Percentiles rank a stretch among this genome's conserved stretches.
Conservation (phyloP, 2,797 vertebrate species). For the Tangara arthus region DNA sequence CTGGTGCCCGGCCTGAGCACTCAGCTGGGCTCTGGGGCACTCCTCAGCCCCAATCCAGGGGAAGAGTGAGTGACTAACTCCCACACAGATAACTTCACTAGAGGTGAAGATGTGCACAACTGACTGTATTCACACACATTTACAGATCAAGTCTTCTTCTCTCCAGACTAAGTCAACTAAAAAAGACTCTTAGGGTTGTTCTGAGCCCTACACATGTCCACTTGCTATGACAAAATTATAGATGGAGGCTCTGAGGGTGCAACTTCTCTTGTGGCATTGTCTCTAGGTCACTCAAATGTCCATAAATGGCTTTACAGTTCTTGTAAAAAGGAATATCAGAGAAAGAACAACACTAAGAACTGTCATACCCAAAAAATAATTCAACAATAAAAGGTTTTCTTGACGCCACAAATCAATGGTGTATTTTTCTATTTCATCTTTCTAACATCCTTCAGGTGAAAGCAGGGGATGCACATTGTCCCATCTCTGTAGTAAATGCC, state of each 20-base stretch:
- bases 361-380: neutral
- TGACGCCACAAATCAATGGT: neutral
- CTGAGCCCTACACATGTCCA: accelerated
- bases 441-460: neutral
- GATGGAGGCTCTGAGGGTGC: neutral
- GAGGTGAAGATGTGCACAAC: neutral
- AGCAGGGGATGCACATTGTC: neutral
- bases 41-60: neutral
- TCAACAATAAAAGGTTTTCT: neutral
- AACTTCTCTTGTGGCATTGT: neutral
- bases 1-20: neutral
- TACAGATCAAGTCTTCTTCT: neutral
- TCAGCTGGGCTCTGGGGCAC: neutral
- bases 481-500: neutral
- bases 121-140: neutral
- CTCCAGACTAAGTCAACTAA: neutral
- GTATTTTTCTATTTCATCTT: neutral
- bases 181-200: neutral
- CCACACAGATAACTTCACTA: accelerated
- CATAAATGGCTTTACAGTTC: neutral
- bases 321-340: neutral
- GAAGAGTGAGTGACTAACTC: neutral
- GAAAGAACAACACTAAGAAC: neutral
- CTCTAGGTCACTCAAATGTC: neutral
- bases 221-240: neutral